Evolutionary conservation across 2,113 vertebrate genomes (phyloP).

Genomic region (Pseudorectes ferrugineus): DNA sequence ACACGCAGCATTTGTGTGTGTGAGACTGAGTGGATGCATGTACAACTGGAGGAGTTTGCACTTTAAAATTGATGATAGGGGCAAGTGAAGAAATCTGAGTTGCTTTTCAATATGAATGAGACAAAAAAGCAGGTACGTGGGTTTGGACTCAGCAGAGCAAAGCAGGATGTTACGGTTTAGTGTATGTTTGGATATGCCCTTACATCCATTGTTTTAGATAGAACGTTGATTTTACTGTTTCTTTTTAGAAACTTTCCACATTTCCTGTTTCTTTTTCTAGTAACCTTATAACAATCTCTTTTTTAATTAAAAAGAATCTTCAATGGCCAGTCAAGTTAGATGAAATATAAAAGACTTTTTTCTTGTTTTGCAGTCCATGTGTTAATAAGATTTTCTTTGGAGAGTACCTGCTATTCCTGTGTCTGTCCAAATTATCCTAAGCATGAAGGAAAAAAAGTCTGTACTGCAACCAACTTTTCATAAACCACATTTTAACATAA

Average conservation of each 20-base stretch:
- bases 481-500: background rate
- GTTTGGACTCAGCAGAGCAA: background rate
- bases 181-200: background rate
- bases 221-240: background rate
- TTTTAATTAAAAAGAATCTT: background rate
- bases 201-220: background rate
- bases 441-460: background rate
- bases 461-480: background rate
- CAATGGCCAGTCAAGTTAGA: background rate
- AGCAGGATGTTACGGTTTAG: background rate
- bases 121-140: background rate
- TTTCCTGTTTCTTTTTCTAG: background rate
- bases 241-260: background rate
- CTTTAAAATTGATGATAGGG: background rate
- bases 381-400: background rate
- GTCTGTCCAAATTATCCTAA: background rate
- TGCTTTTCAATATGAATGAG: background rate
- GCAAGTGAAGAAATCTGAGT: background rate
- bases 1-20: background rate
- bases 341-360: background rate
- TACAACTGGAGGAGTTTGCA: background rate
- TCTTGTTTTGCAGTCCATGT: background rate
- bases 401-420: background rate
- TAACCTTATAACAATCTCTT: background rate
- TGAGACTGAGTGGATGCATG: background rate